phyloP scores from a whole-genome alignment of 2,113 vertebrate species.

The Campylorhamphus procurvoides region DNA sequence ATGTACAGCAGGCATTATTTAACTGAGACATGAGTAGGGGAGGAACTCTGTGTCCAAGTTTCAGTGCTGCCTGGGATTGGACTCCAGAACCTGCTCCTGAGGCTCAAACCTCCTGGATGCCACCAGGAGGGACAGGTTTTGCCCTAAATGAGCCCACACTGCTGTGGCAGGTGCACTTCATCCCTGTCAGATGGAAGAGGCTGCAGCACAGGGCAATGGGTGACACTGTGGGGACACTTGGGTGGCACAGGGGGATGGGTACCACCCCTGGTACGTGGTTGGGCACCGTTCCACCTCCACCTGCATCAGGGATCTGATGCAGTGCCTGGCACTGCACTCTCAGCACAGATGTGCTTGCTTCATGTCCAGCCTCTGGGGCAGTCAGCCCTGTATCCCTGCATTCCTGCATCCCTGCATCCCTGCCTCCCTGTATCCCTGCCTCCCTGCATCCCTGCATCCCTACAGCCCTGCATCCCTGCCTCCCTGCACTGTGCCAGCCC shows the following conservation, averaged over 20 bases:
- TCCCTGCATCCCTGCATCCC: neutral
- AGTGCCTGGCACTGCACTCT: accelerated
- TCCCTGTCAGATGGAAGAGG: accelerated
- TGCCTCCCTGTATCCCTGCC: neutral
- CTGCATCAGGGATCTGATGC: neutral
- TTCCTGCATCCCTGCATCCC: neutral
- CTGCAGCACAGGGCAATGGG: neutral
- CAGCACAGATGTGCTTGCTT: neutral
- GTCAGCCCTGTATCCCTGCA: neutral
- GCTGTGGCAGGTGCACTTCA: accelerated
- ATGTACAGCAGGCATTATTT: neutral
- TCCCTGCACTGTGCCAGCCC: neutral
- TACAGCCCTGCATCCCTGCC: neutral
- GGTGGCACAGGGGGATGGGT: neutral
- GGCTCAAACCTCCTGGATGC: neutral
- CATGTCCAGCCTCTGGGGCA: neutral
- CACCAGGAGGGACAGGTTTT: neutral
- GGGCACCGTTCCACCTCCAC: accelerated
- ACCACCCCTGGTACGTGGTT: accelerated
- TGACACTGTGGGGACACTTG: neutral
- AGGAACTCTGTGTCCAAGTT: neutral
- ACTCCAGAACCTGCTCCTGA: neutral
- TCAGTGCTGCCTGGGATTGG: neutral
- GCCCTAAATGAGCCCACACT: accelerated
- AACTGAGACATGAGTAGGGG: neutral